Conservation (phyloP, 2,797 vertebrate genomes). For the Fundulus diaphanus region DNA sequence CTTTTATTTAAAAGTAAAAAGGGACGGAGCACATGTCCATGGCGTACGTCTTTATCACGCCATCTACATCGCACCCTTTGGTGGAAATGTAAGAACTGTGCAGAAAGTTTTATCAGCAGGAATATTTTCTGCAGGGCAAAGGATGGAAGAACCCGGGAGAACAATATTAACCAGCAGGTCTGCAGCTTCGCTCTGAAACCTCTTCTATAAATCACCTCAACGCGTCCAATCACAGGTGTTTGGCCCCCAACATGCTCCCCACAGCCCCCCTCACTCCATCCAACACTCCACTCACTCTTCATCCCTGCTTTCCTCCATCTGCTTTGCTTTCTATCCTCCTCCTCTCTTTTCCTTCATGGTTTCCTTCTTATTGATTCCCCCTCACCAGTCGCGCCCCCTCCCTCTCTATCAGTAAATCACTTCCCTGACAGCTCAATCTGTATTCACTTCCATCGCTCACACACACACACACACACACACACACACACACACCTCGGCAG, state of each 20-base stretch:
- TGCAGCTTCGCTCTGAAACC: neutral
- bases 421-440: constrained; percentile 72
- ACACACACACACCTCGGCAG: constrained; percentile 37
- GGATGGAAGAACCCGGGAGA: neutral
- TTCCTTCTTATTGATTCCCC: constrained; percentile 72
- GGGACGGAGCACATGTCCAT: too few species aligned
- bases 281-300: neutral
- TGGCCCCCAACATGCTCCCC: neutral
- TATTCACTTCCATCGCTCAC: constrained; percentile 50
- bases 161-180: neutral
- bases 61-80: neutral
- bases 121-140: neutral
- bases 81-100: neutral
- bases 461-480: constrained; percentile 19
- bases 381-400: constrained; percentile 37
- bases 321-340: neutral
- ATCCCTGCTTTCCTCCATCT: neutral
- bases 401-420: constrained; percentile 66
- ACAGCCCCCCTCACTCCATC: neutral
- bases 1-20: too few species aligned
- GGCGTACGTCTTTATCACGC: too few species aligned
- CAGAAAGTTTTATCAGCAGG: neutral
- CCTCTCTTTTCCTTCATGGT: constrained; percentile 52
- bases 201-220: neutral
- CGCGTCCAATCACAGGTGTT: neutral